These are phyloP conservation scores for Macroglossus sobrinus DNA, from an alignment of 2,113 vertebrate species.

Conservation along the genomic window DNA sequence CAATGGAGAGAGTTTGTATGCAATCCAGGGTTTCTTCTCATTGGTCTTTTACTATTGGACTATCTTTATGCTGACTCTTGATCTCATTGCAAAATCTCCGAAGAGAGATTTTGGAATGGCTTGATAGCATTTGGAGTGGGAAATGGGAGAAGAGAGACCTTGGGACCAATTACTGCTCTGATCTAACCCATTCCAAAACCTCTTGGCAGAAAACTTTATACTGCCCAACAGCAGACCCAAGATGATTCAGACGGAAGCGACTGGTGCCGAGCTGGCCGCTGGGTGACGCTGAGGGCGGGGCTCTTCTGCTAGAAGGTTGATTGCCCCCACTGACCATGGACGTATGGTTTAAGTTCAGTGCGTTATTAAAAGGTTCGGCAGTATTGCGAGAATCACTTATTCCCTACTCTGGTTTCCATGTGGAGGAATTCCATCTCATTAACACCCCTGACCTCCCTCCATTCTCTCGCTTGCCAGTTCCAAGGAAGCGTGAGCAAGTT, in stretches of 20 bases:
- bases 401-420: background rate
- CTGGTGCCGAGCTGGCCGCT: fast-evolving
- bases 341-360: background rate
- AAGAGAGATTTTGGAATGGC: background rate
- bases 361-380: background rate
- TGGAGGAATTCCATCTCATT: background rate
- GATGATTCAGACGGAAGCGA: background rate
- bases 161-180: background rate
- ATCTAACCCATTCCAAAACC: background rate
- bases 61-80: background rate
- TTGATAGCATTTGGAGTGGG: background rate
- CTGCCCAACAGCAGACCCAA: background rate
- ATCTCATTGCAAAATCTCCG: background rate
- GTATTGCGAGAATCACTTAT: background rate
- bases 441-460: background rate
- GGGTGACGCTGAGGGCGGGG: background rate
- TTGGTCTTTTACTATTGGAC: background rate
- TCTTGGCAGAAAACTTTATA: background rate
- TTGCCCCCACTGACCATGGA: too few relatives aligned
- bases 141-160: background rate
- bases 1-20: background rate
- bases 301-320: background rate
- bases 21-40: background rate
- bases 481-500: background rate
- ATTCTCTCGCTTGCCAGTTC: background rate